Conservation (phyloP, 2,797 vertebrate species). For the Luscinia luscinia region DNA sequence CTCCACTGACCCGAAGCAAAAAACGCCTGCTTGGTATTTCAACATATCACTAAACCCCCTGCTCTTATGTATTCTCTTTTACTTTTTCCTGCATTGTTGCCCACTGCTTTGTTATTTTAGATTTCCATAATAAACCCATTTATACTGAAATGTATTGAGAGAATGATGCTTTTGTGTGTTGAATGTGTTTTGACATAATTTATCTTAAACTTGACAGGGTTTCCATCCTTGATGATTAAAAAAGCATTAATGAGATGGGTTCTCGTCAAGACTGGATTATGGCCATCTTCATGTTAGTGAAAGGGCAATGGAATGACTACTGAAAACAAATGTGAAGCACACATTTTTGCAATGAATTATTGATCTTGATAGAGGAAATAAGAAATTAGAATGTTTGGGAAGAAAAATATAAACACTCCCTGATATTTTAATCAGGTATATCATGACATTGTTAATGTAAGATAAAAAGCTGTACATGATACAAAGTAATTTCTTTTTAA, state of each 20-base stretch:
- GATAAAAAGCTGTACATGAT: background rate
- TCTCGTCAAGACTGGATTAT: conserved; percentile 71
- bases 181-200: conserved; percentile 71
- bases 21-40: background rate
- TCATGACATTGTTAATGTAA: background rate
- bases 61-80: background rate
- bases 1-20: background rate
- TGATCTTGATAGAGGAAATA: conserved; percentile 6
- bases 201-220: conserved; percentile 65
- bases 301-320: conserved; percentile 47
- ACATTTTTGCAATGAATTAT: conserved; percentile 52
- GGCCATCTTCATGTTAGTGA: conserved; percentile 30
- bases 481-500: background rate
- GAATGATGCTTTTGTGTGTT: conserved; percentile 9
- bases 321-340: conserved; percentile 4
- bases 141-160: conserved; percentile 33
- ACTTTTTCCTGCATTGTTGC: background rate
- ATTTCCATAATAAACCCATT: conserved; percentile 43
- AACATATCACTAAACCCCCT: background rate
- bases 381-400: background rate
- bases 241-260: conserved; percentile 72
- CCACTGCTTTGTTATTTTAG: conserved; percentile 23
- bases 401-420: background rate
- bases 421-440: background rate
- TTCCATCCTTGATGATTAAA: conserved; percentile 76